Conservation (phyloP, 2,113 vertebrate species). For the Pluvialis apricaria region DNA sequence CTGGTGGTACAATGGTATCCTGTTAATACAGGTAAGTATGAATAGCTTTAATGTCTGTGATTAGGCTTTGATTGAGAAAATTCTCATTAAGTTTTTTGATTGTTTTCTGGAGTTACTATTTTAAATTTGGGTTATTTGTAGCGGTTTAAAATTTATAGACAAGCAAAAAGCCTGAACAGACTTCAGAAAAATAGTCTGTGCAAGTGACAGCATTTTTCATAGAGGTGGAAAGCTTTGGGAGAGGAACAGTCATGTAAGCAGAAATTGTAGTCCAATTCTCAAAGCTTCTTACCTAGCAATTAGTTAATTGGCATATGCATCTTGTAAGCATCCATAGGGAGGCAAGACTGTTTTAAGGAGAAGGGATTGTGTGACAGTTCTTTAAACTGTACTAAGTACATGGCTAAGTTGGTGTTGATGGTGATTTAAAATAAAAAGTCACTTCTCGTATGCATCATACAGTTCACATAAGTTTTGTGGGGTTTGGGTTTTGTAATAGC, state of each 20-base stretch:
- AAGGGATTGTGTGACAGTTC: background rate
- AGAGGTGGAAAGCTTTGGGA: background rate
- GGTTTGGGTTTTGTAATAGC: background rate
- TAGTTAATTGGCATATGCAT: background rate
- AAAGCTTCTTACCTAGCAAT: background rate
- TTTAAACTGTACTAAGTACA: background rate
- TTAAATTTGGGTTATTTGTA: background rate
- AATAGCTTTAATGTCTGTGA: background rate
- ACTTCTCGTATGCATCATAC: background rate
- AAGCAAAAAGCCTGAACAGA: background rate
- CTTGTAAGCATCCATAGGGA: background rate
- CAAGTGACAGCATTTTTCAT: background rate
- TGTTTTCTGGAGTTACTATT: background rate
- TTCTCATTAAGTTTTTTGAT: background rate
- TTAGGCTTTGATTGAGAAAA: background rate
- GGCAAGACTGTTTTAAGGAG: background rate
- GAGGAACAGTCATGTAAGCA: background rate
- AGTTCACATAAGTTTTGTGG: background rate
- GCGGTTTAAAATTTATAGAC: background rate
- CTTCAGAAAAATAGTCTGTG: background rate
- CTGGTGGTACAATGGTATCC: background rate
- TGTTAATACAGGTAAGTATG: background rate
- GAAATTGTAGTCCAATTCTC: background rate
- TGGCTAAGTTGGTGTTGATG: background rate
- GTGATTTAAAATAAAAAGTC: background rate